Evolutionary conservation across 2,113 vertebrate species (phyloP), one percentile per base, ranked within the genome.

Genomic region (Platanista minor): DNA sequence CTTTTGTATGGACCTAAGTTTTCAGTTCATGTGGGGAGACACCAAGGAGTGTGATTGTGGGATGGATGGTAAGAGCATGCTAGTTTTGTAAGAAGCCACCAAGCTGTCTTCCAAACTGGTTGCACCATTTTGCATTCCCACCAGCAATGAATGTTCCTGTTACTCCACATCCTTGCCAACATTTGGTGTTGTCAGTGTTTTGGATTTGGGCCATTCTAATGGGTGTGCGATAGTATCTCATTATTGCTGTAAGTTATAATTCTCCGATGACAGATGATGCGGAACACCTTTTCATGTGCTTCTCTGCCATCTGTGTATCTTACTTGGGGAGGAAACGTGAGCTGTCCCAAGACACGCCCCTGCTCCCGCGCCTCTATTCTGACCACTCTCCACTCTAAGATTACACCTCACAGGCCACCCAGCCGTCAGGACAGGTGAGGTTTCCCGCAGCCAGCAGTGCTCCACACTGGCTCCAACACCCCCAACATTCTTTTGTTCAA

Each of bases 391-490:
- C 54, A 39, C 41, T 27, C 23, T 7, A 33, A 23, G 18, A 66
- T 31, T 27, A 39, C 21, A 3, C 4, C 13, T n/a, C 54, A 52
- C 0, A 14, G 2, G 29, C 41, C 12, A 8, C n/a, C 52, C 21
- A 9, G 2, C 27, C 5, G 1, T 74, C 91, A 59, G 36, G 71
- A 43, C 0, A 4, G 41, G 1, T 13, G n/a, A 39, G 74, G 75
- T 21, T 77, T 69, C 86, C 59, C 13, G 0, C 1, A 23, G 82
- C 29, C 41, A 69, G 67, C 36, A 31, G 27, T 1, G 43, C 9
- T 31, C 39, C 15, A 8, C 2, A 15, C 43, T n/a, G n/a, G 41
- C 57, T 46, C 81, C 33, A 23, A 14, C 43, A 21, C 25, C 41
- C 64, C 23, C 21, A 41, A 13, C 7, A 23, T 31, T 54, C 23